These are phyloP conservation scores for Podocnemis expansa DNA, from an alignment of 2,113 vertebrate species.

Conservation along the genomic window DNA sequence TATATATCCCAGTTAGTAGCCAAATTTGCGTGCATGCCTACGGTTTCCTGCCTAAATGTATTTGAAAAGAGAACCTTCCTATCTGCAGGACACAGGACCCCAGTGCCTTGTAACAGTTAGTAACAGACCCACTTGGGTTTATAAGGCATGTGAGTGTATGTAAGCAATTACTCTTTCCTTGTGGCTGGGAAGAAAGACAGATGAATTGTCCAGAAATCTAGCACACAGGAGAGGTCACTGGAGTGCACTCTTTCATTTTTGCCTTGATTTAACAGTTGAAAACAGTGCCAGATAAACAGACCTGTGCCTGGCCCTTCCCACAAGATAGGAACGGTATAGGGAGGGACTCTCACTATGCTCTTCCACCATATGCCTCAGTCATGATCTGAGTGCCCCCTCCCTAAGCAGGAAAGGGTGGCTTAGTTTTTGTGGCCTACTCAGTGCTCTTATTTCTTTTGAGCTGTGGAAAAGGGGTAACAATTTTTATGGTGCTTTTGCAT, in stretches of 20 bases:
- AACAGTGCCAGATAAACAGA: not conserved
- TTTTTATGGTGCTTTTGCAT: too few relatives aligned
- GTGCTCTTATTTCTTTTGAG: too few relatives aligned
- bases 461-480: too few relatives aligned
- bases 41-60: not conserved
- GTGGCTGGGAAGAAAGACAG: not conserved
- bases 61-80: not conserved
- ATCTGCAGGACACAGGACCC: not conserved
- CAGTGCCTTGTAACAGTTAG: not conserved
- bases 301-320: fast-evolving
- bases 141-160: not conserved
- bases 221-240: not conserved
- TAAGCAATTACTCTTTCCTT: not conserved
- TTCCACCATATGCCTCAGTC: not conserved
- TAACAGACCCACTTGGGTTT: not conserved
- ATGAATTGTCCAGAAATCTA: not conserved
- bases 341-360: fast-evolving
- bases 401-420: too few relatives aligned
- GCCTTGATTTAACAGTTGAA: not conserved
- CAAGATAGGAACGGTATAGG: too few relatives aligned
- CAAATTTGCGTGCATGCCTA: not conserved
- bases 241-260: not conserved
- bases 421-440: too few relatives aligned
- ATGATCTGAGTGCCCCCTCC: not conserved
- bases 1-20: not conserved